These are phyloP conservation scores for Corythornis leucogaster DNA, from an alignment of 2,797 vertebrate species.

Conservation along the genomic window DNA sequence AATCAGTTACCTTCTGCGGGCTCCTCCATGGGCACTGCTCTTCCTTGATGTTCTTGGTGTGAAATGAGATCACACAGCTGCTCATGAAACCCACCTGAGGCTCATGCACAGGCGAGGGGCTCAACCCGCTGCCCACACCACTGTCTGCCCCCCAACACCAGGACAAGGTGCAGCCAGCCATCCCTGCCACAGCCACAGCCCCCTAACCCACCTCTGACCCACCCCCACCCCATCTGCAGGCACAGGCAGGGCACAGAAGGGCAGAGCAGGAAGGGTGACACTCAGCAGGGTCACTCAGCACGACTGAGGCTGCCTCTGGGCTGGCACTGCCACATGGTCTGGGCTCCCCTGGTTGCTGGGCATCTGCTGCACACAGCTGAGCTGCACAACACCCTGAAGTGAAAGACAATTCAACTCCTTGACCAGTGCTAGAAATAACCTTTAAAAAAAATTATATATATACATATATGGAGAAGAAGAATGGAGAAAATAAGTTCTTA, in stretches of 20 bases:
- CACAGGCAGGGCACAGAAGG: rapidly evolving
- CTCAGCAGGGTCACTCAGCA: neutral
- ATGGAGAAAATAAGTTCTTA: neutral
- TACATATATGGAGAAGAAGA: neutral
- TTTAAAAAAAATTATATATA: neutral
- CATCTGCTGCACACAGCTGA: neutral
- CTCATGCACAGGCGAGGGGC: neutral
- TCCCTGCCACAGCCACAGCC: rapidly evolving
- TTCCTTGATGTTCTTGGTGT: neutral
- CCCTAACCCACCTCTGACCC: neutral
- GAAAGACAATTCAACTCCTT: neutral
- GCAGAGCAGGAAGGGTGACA: neutral
- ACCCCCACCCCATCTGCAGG: neutral
- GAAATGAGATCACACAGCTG: neutral
- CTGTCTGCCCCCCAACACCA: neutral
- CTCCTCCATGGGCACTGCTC: neutral
- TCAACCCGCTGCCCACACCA: rapidly evolving
- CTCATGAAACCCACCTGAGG: neutral
- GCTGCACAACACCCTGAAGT: neutral
- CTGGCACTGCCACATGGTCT: rapidly evolving
- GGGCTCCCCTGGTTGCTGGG: neutral
- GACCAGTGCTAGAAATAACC: neutral
- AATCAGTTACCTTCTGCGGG: neutral
- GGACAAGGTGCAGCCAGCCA: neutral
- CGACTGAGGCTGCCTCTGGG: neutral